Percentiles rank a stretch among this genome's conserved stretches.
Conservation (phyloP, 2,113 vertebrate genomes). For the Microtus pennsylvanicus region DNA sequence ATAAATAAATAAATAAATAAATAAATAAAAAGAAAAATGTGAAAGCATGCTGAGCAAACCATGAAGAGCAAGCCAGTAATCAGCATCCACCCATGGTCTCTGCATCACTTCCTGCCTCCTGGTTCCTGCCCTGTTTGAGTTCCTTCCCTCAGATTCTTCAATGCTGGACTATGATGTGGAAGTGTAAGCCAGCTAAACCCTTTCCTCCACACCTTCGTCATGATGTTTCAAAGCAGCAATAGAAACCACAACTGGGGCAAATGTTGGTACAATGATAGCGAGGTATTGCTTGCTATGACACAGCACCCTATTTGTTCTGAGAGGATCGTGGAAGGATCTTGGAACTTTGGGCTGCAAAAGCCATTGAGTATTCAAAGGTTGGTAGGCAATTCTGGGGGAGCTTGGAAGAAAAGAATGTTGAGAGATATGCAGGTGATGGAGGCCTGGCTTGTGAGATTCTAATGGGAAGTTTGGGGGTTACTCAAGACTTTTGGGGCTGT, state of each 20-base stretch:
- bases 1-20: too few relatives aligned
- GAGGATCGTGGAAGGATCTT: not conserved
- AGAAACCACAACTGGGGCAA: not conserved
- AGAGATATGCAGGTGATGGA: not conserved
- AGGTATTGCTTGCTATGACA: not conserved
- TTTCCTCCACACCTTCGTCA: not conserved
- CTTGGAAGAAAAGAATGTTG: not conserved
- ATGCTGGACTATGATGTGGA: too few relatives aligned
- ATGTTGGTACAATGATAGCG: not conserved
- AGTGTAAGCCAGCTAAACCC: not conserved
- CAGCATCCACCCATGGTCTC: too few relatives aligned
- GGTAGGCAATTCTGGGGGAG: not conserved
- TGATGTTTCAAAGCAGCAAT: not conserved
- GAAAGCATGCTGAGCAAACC: too few relatives aligned
- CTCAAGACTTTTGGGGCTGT: not conserved
- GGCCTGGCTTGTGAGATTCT: not conserved
- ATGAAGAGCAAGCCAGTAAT: too few relatives aligned
- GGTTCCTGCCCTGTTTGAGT: too few relatives aligned
- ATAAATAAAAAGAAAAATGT: too few relatives aligned
- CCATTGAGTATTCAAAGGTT: not conserved
- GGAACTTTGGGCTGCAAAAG: too few relatives aligned
- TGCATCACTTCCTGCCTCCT: too few relatives aligned
- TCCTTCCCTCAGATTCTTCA: not conserved
- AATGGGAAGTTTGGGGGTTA: not conserved
- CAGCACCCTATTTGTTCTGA: not conserved